Evolutionary conservation across 2,113 vertebrate species (phyloP), one percentile per base, ranked within the genome.

Genomic region (Panurus biarmicus): DNA sequence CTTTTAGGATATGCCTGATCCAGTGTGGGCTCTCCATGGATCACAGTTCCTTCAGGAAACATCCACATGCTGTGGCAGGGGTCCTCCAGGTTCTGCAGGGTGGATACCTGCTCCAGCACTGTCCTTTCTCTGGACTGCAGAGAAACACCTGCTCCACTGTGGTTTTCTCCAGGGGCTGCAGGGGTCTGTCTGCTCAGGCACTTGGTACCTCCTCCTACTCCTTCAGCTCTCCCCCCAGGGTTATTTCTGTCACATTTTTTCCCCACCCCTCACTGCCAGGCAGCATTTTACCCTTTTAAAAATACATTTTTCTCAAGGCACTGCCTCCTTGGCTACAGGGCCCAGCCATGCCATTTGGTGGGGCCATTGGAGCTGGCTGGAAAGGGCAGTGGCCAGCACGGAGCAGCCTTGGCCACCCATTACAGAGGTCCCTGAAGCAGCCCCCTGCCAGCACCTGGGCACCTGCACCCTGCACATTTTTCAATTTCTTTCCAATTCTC

Each of bases 51-150:
- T 78, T 78, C 31, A 47, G 61, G 42, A 54, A 74, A 42, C 4
- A 53, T 4, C 26, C 36, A 47, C 1, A 4, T 58, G 21, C n/a
- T 19, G 12, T 7, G 10, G 24, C 1, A 1, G 2, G 12, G 6
- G 11, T 69, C 35, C 58, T 24, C 29, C 40, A 50, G 3, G 24
- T 25, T 5, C 51, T 64, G 20, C 58, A 38, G 26, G 12, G 36
- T n/a, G n/a, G 33, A 7, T 10, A 16, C 31, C 48, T 81, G 53
- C 45, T 60, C 40, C 50, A 65, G 18, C 25, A 21, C 13, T 20
- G 23, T 40, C 29, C 21, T 50, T 36, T 60, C 22, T 10, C 4
- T 4, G 10, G 16, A 14, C 79, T 69, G 31, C 66, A 69, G 40
- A 14, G 20, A 24, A 28, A 5, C 6, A 21, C 5, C 31, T 28